phyloP scores from a whole-genome alignment of 2,797 vertebrate genomes.

The Coccyzus lansbergi region DNA sequence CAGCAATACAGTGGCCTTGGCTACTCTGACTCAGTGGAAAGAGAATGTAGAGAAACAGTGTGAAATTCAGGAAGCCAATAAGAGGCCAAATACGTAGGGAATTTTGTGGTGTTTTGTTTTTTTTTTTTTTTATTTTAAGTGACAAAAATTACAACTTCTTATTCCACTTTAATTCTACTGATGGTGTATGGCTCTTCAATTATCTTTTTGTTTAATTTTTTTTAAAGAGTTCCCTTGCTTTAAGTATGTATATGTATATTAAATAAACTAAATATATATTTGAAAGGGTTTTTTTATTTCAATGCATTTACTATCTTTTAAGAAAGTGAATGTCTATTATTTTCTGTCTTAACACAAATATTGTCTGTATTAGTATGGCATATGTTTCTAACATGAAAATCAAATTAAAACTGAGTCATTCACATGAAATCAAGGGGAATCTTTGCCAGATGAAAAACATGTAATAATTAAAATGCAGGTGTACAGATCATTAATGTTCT shows the following conservation, averaged over 20 bases:
- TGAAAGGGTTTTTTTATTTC: background rate
- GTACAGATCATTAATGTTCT: background rate
- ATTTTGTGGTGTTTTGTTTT: no score
- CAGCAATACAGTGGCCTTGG: background rate
- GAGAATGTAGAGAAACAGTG: background rate
- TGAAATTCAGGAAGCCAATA: background rate
- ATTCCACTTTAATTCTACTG: background rate
- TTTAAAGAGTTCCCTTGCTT: background rate
- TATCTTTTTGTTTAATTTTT: background rate
- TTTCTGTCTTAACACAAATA: background rate
- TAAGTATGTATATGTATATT: background rate
- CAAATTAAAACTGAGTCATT: background rate
- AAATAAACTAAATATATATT: background rate
- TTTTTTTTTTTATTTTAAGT: background rate
- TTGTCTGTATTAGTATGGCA: background rate
- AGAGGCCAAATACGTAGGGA: background rate
- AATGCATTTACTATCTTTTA: background rate
- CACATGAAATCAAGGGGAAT: background rate
- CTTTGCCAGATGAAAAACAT: background rate
- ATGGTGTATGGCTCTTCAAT: background rate
- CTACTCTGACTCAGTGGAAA: slow-evolving; percentile 10
- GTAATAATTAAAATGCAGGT: background rate
- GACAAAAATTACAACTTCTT: background rate
- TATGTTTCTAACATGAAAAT: background rate
- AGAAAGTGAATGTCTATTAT: background rate